Evolutionary conservation across 2,888 invertebrate species (phyloP).

Genomic region (Globia sparganii): DNA sequence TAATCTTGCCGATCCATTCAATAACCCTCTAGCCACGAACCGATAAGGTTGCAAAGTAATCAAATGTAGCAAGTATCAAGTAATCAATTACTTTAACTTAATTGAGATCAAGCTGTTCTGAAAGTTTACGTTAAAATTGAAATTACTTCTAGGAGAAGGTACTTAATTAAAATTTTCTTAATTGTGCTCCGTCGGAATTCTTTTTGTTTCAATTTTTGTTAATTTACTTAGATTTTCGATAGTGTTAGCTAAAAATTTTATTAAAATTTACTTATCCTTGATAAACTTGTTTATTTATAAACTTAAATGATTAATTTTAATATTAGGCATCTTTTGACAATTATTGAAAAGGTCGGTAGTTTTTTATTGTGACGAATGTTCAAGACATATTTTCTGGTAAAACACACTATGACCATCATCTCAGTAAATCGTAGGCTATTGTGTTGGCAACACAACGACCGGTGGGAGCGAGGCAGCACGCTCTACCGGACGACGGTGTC

Average conservation of each 20-base stretch:
- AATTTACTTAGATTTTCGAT: background rate
- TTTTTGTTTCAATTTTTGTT: background rate
- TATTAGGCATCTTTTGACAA: background rate
- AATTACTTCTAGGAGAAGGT: conserved; percentile 24
- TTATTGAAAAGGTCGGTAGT: background rate
- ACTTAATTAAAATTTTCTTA: conserved; percentile 38
- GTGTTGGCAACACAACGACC: no score
- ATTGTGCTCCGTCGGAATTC: background rate
- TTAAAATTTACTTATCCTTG: background rate
- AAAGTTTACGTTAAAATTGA: conserved; percentile 38
- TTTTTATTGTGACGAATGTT: background rate
- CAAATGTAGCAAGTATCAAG: conserved; percentile 24
- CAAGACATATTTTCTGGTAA: background rate
- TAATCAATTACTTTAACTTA: conserved; percentile 27
- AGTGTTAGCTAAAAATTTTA: background rate
- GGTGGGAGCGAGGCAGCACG: no score
- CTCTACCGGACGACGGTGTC: no score
- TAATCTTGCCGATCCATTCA: background rate
- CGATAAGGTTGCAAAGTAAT: conserved; percentile 20
- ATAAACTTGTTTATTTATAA: background rate
- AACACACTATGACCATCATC: no score
- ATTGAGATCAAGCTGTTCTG: conserved; percentile 29
- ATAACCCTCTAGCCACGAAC: background rate
- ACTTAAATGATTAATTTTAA: background rate
- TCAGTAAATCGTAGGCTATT: no score